These are phyloP conservation scores for Chloroceryle inda DNA, from an alignment of 2,797 vertebrate species.

Conservation along the genomic window DNA sequence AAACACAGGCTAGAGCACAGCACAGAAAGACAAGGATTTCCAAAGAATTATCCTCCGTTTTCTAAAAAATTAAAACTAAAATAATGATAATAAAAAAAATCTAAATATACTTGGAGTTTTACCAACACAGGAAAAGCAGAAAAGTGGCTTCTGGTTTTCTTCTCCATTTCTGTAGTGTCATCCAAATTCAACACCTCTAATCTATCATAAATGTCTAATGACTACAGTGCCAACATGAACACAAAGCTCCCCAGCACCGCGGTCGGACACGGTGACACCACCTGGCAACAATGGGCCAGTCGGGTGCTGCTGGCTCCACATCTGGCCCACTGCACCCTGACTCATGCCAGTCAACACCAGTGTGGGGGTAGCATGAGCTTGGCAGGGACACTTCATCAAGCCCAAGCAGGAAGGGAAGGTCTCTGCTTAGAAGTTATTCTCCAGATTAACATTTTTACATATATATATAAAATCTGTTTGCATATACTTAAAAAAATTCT, in stretches of 20 bases:
- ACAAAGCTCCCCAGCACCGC: neutral
- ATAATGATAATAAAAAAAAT: neutral
- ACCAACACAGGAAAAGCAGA: neutral
- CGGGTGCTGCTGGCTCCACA: neutral
- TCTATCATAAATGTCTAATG: neutral
- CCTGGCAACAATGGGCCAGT: accelerated
- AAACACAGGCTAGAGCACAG: neutral
- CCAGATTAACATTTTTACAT: neutral
- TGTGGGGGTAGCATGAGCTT: neutral
- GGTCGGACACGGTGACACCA: neutral
- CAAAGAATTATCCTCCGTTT: neutral
- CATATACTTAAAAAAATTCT: neutral
- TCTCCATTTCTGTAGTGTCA: neutral
- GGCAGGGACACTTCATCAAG: neutral
- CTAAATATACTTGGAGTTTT: neutral
- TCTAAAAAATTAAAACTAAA: neutral
- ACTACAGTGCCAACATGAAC: accelerated
- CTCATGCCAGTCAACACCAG: neutral
- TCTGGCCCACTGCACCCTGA: no score
- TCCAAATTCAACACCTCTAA: neutral
- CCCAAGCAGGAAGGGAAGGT: neutral
- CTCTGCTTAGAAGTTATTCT: neutral
- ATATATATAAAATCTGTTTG: neutral
- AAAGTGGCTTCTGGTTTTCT: neutral
- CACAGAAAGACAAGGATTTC: neutral